phyloP scores from a whole-genome alignment of 2,797 vertebrate species.

The Hippoglossus hippoglossus region DNA sequence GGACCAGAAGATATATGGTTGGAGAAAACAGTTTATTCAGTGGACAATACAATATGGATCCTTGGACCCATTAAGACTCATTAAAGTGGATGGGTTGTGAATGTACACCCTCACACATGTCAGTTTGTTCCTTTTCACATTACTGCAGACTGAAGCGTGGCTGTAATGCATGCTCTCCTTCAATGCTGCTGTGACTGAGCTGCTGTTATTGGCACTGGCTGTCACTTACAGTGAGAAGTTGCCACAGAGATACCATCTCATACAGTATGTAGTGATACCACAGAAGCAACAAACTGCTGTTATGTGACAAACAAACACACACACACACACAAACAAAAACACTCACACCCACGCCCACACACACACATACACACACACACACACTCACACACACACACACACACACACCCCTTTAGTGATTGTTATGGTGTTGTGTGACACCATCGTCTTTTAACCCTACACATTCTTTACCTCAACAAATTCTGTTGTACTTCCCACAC shows the following conservation, averaged over 20 bases:
- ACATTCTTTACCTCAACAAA: too few species aligned
- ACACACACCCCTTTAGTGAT: too few species aligned
- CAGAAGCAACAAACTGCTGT: too few species aligned
- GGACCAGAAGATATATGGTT: slow-evolving; percentile 69
- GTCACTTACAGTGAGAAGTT: neutral
- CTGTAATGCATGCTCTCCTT: neutral
- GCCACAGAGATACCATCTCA: neutral
- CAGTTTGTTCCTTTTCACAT: slow-evolving; percentile 25
- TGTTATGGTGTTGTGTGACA: too few species aligned
- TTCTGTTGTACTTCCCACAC: too few species aligned
- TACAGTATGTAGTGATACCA: neutral
- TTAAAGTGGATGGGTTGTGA: slow-evolving; percentile 50
- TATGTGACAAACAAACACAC: too few species aligned
- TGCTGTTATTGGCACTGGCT: neutral
- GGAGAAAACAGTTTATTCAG: slow-evolving; percentile 58
- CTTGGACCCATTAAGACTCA: slow-evolving; percentile 58
- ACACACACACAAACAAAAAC: too few species aligned
- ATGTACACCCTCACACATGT: slow-evolving; percentile 30
- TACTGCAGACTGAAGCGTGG: slow-evolving; percentile 6
- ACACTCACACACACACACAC: too few species aligned
- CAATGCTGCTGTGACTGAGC: neutral
- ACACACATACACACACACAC: too few species aligned
- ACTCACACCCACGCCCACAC: too few species aligned
- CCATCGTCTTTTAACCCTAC: too few species aligned
- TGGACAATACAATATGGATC: slow-evolving; percentile 63